Evolutionary conservation across 2,797 vertebrate species (phyloP).

Genomic region (Tympanoctomys barrerae): DNA sequence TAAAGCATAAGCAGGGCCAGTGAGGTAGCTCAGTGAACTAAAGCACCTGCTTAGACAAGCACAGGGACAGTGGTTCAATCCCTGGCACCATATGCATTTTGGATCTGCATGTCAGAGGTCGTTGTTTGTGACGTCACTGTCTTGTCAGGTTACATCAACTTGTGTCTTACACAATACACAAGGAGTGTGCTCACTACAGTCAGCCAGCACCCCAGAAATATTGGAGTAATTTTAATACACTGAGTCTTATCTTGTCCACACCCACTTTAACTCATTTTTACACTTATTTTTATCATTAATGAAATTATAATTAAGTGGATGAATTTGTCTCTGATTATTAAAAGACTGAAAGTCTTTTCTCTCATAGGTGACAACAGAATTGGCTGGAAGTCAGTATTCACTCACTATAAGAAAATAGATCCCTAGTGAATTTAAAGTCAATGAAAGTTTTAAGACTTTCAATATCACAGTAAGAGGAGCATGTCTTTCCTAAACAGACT

Average conservation of each 20-base stretch:
- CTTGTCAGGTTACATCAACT: neutral
- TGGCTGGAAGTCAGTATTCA: neutral
- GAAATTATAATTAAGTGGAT: conserved; percentile 1
- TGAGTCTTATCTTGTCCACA: neutral
- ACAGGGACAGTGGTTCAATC: no score
- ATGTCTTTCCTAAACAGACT: neutral
- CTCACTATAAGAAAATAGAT: neutral
- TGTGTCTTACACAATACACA: neutral
- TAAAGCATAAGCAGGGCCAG: neutral
- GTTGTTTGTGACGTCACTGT: neutral
- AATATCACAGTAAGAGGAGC: neutral
- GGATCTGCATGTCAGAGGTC: neutral
- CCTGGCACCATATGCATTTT: neutral
- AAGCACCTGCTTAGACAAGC: no score
- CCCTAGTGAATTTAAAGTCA: neutral
- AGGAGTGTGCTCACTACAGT: neutral
- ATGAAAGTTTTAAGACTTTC: neutral
- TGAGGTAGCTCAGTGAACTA: no score
- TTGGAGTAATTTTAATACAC: neutral
- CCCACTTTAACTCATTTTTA: neutral
- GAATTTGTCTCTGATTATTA: neutral
- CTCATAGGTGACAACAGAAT: neutral
- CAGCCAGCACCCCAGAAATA: neutral
- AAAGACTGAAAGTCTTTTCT: neutral
- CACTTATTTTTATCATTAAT: conserved; percentile 12